Evolutionary conservation across 2,797 vertebrate genomes (phyloP).

Genomic region (Heteromormyrus szaboi): DNA sequence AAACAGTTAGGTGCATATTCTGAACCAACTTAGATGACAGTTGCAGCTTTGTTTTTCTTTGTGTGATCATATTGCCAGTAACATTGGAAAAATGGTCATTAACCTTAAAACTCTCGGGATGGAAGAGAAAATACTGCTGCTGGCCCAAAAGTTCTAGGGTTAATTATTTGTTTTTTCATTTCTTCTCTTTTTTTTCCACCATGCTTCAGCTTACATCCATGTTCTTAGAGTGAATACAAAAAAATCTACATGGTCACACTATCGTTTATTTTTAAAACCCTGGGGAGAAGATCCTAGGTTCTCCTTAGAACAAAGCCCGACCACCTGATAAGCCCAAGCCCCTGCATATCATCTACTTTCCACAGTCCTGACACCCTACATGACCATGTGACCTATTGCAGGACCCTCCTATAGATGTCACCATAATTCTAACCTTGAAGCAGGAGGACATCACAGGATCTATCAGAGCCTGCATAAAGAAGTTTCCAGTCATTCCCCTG

Average conservation of each 20-base stretch:
- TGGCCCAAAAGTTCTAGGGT: constrained; percentile 58
- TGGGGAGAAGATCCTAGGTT: background rate
- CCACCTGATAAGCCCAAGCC: background rate
- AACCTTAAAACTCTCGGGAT: constrained; percentile 57
- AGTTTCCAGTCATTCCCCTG: background rate
- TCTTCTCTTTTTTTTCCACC: constrained; percentile 54
- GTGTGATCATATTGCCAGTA: constrained; percentile 93
- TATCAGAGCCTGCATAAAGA: background rate
- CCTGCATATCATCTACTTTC: background rate
- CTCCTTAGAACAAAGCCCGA: background rate
- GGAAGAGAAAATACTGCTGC: constrained; percentile 23
- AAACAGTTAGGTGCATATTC: constrained; percentile 74
- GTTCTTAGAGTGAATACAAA: background rate
- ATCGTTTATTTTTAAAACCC: background rate
- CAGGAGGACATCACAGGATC: background rate
- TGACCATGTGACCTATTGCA: background rate
- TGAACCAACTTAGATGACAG: constrained; percentile 99
- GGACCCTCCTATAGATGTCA: background rate
- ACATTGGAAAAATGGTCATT: constrained; percentile 71
- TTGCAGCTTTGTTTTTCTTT: constrained; percentile 79
- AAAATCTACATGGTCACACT: background rate
- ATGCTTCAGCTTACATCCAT: constrained; percentile 71
- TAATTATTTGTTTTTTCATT: constrained; percentile 50
- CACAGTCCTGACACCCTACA: background rate
- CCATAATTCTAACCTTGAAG: background rate